Base-by-base conservation (phyloP, 2,113 vertebrate species). In the Macrotis lagotis region DNA sequence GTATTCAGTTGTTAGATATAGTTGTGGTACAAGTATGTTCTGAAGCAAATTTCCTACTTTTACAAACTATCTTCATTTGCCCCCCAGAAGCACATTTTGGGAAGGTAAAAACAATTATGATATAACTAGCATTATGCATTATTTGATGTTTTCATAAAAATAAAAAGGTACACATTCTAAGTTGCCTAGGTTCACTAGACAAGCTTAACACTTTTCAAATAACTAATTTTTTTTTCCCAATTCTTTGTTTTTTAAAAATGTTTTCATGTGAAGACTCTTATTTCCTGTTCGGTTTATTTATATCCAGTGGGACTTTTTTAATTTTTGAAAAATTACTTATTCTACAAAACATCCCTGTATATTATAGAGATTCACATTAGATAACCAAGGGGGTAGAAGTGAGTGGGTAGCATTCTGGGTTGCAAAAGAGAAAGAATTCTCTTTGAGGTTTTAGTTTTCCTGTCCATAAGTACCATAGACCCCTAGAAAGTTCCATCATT, bases 401-500 rank as follows among this genome's bases (percentile, higher is more conserved):
- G 1, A 11, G 28, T 7, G 25, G 9, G 25, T 89, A 92, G 93
- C 96, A 50, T 96, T 97, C 96, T 92, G 92, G 12, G 95, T 25
- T 50, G 83, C 6, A 0, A 95, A 93, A 94, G 92, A 96, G 95
- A 94, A 93, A 97, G 94, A 97, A 96, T 94, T 48, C 47, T 94
- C 97, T 94, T 93, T 98, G 94, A 97, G 96, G 95, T 93, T 97
- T 95, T n/a, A 83, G 37, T 92, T 96, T 91, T 91, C 91, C 90
- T 98, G 83, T 95, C 3, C 95, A 93, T 91, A 52, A 95, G 92
- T 97, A 95, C 93, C 90, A 31, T 89, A 93, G 92, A 96, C 97
- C 97, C 92, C 97, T 92, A 91, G 95, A 94, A 96, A 92, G 92
- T 92, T 49, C 95, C 93, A 90, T 98, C 98, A 94, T 93, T 95